phyloP scores from a whole-genome alignment of 64 coral and sea anemone species.

The Anthopleura sola region DNA sequence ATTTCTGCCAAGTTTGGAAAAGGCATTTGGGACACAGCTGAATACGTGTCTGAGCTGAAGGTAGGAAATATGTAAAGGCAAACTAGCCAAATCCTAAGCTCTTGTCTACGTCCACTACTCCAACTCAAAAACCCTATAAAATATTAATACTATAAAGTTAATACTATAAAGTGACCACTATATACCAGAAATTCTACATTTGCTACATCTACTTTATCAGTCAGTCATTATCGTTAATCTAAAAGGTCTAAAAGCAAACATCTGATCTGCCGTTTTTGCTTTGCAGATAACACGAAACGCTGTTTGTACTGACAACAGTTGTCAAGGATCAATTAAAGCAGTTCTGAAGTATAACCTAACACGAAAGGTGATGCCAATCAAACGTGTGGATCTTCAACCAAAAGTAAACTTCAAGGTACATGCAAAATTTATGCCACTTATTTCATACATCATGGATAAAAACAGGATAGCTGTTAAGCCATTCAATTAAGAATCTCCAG shows the following conservation, averaged over 20 bases:
- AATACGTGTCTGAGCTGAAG: background rate
- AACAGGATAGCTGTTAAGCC: too few species aligned
- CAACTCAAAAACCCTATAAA: too few species aligned
- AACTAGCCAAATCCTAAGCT: background rate
- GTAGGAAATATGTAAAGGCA: background rate
- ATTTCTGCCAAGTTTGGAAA: background rate
- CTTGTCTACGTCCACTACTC: too few species aligned
- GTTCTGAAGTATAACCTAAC: background rate
- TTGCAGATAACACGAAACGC: background rate
- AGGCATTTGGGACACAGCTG: background rate
- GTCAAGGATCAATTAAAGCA: background rate
- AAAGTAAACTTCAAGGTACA: background rate
- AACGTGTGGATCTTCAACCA: background rate
- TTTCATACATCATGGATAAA: background rate
- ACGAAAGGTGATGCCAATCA: background rate
- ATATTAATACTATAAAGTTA: too few species aligned
- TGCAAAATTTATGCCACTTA: background rate
- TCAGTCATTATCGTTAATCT: background rate
- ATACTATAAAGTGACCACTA: background rate
- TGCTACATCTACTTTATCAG: background rate
- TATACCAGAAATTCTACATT: background rate
- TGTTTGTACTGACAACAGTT: background rate
- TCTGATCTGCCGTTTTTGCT: background rate
- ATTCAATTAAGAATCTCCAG: too few species aligned
- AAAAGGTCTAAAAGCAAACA: background rate